These are phyloP conservation scores for Arctopsyche grandis DNA, from an alignment of 1,140 invertebrate genomes.

Conservation along the genomic window DNA sequence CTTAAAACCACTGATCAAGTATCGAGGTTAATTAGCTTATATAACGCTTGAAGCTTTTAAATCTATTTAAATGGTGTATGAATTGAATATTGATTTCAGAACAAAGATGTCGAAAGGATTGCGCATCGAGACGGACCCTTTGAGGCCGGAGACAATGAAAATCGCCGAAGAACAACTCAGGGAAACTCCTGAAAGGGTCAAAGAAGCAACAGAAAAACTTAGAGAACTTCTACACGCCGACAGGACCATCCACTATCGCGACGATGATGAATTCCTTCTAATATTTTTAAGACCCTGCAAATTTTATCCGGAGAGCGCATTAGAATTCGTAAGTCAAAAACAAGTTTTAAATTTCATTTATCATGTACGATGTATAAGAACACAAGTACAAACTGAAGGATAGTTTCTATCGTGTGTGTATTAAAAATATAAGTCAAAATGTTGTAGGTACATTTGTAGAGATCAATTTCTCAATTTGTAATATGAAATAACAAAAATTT, in stretches of 20 bases:
- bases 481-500: too few relatives aligned
- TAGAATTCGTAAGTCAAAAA: conserved; percentile 71
- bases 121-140: conserved; percentile 60
- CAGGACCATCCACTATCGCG: conserved; percentile 71
- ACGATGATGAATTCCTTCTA: conserved; percentile 78
- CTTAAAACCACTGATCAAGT: too few relatives aligned
- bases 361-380: too few relatives aligned
- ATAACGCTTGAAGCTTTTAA: too few relatives aligned
- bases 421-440: neutral
- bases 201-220: conserved; percentile 70
- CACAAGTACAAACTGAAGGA: neutral
- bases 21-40: too few relatives aligned
- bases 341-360: neutral
- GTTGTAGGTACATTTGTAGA: too few relatives aligned
- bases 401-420: neutral
- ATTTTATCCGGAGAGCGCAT: conserved; percentile 81
- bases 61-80: too few relatives aligned
- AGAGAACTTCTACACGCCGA: conserved; percentile 73
- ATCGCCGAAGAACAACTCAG: conserved; percentile 74
- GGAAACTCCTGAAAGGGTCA: conserved; percentile 76
- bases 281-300: conserved; percentile 83
- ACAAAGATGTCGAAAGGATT: conserved; percentile 55
- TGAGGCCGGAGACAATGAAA: conserved; percentile 62
- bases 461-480: too few relatives aligned
- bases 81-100: conserved; percentile 23